Conservation (phyloP, 2,797 vertebrate genomes). For the Varecia variegata region DNA sequence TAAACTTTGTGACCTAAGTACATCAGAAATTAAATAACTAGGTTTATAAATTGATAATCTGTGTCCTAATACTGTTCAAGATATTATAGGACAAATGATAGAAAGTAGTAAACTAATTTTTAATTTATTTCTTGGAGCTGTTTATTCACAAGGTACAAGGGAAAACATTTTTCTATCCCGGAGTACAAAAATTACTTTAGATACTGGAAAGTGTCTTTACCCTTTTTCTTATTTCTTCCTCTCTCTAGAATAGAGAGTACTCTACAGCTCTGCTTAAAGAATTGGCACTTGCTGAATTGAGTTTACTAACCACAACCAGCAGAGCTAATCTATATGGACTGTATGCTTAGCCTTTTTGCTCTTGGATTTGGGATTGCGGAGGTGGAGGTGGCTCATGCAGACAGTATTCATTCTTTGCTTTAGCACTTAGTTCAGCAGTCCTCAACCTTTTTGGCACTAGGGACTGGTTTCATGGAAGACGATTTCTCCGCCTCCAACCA, state of each 20-base stretch:
- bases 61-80: background rate
- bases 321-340: background rate
- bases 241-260: background rate
- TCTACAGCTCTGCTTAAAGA: background rate
- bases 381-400: no score
- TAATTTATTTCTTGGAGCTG: background rate
- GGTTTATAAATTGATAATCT: background rate
- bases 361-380: background rate
- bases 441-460: no score
- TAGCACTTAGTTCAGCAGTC: no score
- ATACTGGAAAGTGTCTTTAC: background rate
- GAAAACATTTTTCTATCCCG: background rate
- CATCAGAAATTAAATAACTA: background rate
- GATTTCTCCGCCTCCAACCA: no score
- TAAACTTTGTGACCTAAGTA: background rate
- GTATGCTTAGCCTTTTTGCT: no score
- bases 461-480: no score
- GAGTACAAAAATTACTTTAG: no score
- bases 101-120: background rate
- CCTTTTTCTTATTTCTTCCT: background rate
- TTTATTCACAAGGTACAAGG: background rate
- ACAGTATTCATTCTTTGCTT: no score
- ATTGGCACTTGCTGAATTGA: background rate
- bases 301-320: background rate
- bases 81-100: background rate